Conservation (phyloP, 2,113 vertebrate species). For the Sclerurus mexicanus region DNA sequence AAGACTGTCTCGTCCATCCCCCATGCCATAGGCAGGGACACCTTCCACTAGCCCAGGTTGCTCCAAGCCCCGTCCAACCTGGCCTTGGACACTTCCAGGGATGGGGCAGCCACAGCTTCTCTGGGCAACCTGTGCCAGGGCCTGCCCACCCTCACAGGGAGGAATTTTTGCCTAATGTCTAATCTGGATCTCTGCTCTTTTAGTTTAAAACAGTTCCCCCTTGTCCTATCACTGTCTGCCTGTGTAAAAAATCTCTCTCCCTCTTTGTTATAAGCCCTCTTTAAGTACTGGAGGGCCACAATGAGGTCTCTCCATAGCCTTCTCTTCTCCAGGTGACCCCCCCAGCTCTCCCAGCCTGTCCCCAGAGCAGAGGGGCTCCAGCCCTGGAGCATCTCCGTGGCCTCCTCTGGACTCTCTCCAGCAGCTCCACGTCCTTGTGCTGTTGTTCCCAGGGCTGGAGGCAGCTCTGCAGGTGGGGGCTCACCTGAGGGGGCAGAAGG, state of each 20-base stretch:
- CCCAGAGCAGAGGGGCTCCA: background rate
- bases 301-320: background rate
- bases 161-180: background rate
- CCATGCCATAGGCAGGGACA: background rate
- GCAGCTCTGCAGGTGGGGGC: background rate
- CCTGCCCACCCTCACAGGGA: fast-evolving
- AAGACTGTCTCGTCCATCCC: background rate
- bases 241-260: background rate
- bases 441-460: fast-evolving
- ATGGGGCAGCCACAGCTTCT: background rate
- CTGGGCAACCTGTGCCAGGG: fast-evolving
- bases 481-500: background rate
- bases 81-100: background rate
- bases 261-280: background rate
- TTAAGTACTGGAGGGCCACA: background rate
- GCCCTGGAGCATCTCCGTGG: fast-evolving
- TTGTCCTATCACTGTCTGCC: background rate
- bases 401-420: background rate
- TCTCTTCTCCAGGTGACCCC: background rate
- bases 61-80: background rate
- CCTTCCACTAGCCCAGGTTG: fast-evolving
- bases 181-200: background rate
- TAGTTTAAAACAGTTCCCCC: background rate
- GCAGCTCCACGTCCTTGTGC: fast-evolving
- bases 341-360: background rate